phyloP scores from a whole-genome alignment of 2,888 invertebrate genomes.

The Latheticus oryzae region DNA sequence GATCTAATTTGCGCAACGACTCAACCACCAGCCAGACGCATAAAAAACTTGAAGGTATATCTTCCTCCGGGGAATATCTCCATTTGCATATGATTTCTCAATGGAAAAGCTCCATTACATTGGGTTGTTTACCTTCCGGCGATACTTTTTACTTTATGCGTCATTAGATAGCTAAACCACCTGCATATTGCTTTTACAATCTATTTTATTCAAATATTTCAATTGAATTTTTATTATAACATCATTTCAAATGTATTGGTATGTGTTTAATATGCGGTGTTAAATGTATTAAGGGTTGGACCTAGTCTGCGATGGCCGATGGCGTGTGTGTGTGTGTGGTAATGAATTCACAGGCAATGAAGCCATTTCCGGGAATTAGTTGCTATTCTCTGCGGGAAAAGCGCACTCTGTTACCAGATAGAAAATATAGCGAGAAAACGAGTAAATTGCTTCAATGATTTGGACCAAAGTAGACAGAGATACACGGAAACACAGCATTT shows the following conservation, averaged over 20 bases:
- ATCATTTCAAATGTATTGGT: conserved; percentile 1
- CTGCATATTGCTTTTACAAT: conserved; percentile 12
- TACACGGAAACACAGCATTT: no score
- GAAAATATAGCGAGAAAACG: no score
- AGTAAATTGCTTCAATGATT: no score
- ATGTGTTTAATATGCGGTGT: conserved; percentile 16
- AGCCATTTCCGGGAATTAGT: conserved; percentile 52
- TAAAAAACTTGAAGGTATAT: conserved; percentile 36
- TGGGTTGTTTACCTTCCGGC: conserved; percentile 33
- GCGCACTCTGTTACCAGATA: conserved; percentile 36
- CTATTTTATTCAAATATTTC: no score
- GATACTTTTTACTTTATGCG: conserved; percentile 21
- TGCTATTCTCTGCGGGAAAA: conserved; percentile 35
- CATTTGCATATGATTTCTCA: conserved; percentile 42
- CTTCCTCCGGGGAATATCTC: conserved; percentile 30
- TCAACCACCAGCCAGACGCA: conserved; percentile 36
- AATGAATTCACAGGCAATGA: conserved; percentile 53
- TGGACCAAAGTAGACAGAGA: no score
- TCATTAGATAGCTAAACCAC: conserved; percentile 22
- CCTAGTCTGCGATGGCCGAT: conserved; percentile 32
- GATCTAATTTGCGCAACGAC: conserved; percentile 22
- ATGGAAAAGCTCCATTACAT: conserved; percentile 33
- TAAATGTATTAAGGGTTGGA: conserved; percentile 22
- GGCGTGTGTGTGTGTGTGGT: conserved; percentile 53
- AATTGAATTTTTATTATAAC: no score